Evolutionary conservation across 2,888 invertebrate genomes (phyloP).

Genomic region (Thymelicus acteon): DNA sequence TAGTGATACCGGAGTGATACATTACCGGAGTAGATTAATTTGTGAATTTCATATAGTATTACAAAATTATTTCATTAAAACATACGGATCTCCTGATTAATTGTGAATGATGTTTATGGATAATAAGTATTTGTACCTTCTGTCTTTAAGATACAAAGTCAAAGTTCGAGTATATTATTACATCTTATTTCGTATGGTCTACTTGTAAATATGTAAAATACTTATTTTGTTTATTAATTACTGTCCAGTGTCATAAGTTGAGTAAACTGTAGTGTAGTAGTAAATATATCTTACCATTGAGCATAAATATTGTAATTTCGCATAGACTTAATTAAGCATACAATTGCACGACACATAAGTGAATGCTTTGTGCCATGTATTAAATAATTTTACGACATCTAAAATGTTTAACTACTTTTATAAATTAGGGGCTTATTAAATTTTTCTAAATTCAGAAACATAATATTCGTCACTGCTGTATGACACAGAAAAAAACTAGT

Average conservation of each 20-base stretch:
- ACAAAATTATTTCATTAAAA: conserved; percentile 25
- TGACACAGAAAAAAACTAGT: too few relatives aligned
- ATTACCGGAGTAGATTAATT: conserved; percentile 45
- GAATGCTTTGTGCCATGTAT: conserved; percentile 78
- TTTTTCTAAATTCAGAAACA: too few relatives aligned
- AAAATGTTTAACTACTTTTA: conserved; percentile 9
- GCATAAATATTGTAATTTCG: conserved; percentile 37
- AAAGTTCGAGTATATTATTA: not conserved
- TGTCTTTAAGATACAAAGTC: not conserved
- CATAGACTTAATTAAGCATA: conserved; percentile 39
- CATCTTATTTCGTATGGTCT: not conserved
- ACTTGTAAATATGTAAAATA: conserved; percentile 77
- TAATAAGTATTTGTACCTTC: not conserved
- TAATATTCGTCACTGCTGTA: too few relatives aligned
- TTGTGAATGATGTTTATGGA: conserved; percentile 36
- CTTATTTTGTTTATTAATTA: conserved; percentile 30
- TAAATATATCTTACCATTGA: conserved; percentile 22
- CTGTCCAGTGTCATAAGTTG: conserved; percentile 73
- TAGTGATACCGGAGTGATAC: conserved; percentile 37
- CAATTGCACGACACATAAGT: conserved; percentile 65
- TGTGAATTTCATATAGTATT: conserved; percentile 31
- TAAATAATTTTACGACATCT: conserved; percentile 35
- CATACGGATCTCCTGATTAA: conserved; percentile 28
- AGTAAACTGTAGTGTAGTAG: conserved; percentile 7
- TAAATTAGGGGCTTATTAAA: not conserved